Conservation (phyloP, 1,140 invertebrate species). For the Drosophila truncata region DNA sequence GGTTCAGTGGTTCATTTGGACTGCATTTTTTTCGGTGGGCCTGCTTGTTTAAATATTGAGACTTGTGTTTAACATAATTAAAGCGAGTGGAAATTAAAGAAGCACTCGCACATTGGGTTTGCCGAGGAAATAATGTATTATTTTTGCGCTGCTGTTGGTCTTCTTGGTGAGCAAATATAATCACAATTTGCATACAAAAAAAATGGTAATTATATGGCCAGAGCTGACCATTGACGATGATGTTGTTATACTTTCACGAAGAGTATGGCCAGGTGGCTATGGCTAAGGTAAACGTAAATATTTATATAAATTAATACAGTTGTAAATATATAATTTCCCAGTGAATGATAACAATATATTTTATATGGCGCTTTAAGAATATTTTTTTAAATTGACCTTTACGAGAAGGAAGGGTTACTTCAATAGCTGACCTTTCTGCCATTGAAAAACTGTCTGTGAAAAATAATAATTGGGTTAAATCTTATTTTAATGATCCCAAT, state of each 20-base stretch:
- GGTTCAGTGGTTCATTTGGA: slow-evolving; percentile 75
- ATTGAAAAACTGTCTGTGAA: neutral
- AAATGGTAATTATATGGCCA: slow-evolving; percentile 67
- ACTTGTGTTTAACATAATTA: slow-evolving; percentile 81
- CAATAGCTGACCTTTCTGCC: neutral
- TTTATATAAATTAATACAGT: neutral
- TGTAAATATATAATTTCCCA: neutral
- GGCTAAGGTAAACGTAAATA: neutral
- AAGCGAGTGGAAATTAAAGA: slow-evolving; percentile 77
- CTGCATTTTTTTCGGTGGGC: slow-evolving; percentile 62
- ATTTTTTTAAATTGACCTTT: no score
- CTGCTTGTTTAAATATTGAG: slow-evolving; percentile 77
- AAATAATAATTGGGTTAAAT: neutral
- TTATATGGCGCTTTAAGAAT: no score
- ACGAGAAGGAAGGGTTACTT: neutral
- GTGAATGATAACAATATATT: no score
- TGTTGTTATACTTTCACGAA: slow-evolving; percentile 20
- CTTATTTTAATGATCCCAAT: no score
- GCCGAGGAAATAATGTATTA: slow-evolving; percentile 46
- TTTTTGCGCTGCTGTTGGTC: slow-evolving; percentile 18
- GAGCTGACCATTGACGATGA: slow-evolving; percentile 17
- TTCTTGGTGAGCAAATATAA: slow-evolving; percentile 50
- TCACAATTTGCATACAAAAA: slow-evolving; percentile 68
- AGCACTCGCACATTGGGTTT: slow-evolving; percentile 18
- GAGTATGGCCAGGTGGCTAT: neutral